Evolutionary conservation across 2,888 invertebrate genomes (phyloP).

Genomic region (Omphaloscelis lunosa): DNA sequence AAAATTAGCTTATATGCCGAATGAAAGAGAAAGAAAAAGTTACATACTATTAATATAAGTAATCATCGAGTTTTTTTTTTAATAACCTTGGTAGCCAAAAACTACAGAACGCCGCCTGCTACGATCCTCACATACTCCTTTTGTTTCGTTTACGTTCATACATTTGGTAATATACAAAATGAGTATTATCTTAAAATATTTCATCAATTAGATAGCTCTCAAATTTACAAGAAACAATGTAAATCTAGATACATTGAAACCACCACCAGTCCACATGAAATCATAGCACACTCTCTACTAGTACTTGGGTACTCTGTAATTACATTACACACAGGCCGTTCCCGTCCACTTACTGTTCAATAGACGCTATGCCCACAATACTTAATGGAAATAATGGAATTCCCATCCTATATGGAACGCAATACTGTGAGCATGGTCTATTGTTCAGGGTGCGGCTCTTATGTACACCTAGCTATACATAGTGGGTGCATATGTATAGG

Average conservation of each 20-base stretch:
- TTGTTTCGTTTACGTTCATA: too few species aligned
- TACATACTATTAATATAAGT: too few species aligned
- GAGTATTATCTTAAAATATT: not conserved
- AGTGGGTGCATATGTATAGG: not conserved
- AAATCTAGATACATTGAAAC: not conserved
- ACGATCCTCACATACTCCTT: too few species aligned
- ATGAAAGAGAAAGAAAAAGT: too few species aligned
- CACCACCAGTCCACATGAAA: not conserved
- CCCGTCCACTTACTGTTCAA: slow-evolving; percentile 51
- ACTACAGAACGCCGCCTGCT: too few species aligned
- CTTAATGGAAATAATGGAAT: slow-evolving; percentile 62
- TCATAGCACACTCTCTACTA: not conserved
- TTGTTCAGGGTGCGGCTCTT: slow-evolving; percentile 31
- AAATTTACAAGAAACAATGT: not conserved
- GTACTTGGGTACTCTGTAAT: slow-evolving; percentile 27
- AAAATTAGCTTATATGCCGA: too few species aligned
- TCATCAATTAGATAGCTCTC: not conserved
- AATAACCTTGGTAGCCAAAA: too few species aligned
- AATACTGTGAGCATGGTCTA: slow-evolving; percentile 21
- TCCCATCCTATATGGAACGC: slow-evolving; percentile 36
- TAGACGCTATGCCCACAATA: slow-evolving; percentile 38
- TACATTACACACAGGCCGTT: slow-evolving; percentile 41
- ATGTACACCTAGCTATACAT: not conserved
- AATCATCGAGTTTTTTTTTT: too few species aligned
- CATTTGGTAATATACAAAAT: not conserved